These are phyloP conservation scores for Himalopsyche anomala DNA, from an alignment of 2,888 invertebrate species.

Conservation along the genomic window DNA sequence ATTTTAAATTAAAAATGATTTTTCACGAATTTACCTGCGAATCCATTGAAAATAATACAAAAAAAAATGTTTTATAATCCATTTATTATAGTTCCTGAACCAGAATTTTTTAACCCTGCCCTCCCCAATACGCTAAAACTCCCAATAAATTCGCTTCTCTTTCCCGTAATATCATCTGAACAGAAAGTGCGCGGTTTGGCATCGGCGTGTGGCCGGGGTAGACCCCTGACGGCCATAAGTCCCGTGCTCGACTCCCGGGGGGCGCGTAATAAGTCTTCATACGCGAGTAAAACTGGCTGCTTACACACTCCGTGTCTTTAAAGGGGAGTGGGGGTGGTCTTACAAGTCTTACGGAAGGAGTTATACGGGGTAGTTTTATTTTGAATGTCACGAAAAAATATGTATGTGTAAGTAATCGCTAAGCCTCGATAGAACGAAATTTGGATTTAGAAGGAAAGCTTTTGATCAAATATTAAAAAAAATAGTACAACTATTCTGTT, in stretches of 20 bases:
- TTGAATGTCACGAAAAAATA: no score
- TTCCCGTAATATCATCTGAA: conserved; percentile 22
- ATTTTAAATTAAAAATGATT: no score
- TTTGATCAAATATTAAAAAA: no score
- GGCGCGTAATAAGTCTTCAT: conserved; percentile 42
- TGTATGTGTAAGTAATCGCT: no score
- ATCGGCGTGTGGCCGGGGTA: not conserved
- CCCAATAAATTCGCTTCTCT: conserved; percentile 29
- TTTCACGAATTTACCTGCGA: no score
- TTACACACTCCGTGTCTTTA: conserved; percentile 40
- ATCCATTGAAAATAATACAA: no score
- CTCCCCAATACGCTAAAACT: conserved; percentile 38
- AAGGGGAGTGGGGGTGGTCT: not conserved
- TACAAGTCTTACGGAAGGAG: not conserved
- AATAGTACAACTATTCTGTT: no score
- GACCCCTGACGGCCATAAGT: conserved; percentile 37
- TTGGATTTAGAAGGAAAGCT: no score
- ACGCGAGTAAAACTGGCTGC: conserved; percentile 36
- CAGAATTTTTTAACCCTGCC: not conserved
- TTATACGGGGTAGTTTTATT: not conserved
- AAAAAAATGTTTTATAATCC: no score
- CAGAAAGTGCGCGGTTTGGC: conserved; percentile 13
- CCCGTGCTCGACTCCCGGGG: conserved; percentile 23
- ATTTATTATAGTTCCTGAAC: no score
- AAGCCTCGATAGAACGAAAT: no score